Evolutionary conservation across 2,888 invertebrate genomes (phyloP).

Genomic region (Rhaphigaster nebulosa): DNA sequence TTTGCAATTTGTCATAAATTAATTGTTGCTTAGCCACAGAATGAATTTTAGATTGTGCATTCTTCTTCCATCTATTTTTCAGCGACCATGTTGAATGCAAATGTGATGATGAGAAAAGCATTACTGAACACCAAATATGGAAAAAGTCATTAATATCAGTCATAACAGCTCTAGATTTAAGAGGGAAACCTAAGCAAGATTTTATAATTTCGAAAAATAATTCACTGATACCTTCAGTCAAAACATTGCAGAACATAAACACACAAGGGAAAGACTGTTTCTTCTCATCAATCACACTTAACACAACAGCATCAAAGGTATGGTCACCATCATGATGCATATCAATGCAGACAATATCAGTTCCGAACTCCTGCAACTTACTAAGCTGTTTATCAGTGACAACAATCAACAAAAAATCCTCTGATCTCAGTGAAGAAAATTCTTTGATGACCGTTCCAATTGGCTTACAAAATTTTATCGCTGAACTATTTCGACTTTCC

Average conservation of each 20-base stretch:
- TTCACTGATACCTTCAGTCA: constrained; percentile 30
- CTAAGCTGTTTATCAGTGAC: constrained; percentile 61
- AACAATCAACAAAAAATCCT: constrained; percentile 60
- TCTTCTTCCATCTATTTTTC: constrained; percentile 60
- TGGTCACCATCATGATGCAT: constrained; percentile 42
- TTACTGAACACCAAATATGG: constrained; percentile 59
- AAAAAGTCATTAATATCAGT: constrained; percentile 59
- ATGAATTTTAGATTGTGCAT: constrained; percentile 54
- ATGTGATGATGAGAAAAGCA: constrained; percentile 56
- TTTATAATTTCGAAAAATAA: constrained; percentile 59
- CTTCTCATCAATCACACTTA: constrained; percentile 59
- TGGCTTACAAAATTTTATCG: constrained; percentile 60
- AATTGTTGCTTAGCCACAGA: constrained; percentile 58
- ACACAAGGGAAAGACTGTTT: constrained; percentile 57
- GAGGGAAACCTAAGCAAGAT: constrained; percentile 39
- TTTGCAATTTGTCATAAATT: constrained; percentile 50
- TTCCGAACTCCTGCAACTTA: constrained; percentile 58
- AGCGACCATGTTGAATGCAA: constrained; percentile 60
- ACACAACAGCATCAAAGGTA: constrained; percentile 55
- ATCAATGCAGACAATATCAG: constrained; percentile 60
- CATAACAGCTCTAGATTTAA: constrained; percentile 60
- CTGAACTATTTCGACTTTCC: not conserved
- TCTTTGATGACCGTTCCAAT: constrained; percentile 59
- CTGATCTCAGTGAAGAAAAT: constrained; percentile 41
- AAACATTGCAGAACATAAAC: constrained; percentile 59